Evolutionary conservation across 2,888 invertebrate genomes (phyloP).

Genomic region (Caenorhabditis parvicauda): DNA sequence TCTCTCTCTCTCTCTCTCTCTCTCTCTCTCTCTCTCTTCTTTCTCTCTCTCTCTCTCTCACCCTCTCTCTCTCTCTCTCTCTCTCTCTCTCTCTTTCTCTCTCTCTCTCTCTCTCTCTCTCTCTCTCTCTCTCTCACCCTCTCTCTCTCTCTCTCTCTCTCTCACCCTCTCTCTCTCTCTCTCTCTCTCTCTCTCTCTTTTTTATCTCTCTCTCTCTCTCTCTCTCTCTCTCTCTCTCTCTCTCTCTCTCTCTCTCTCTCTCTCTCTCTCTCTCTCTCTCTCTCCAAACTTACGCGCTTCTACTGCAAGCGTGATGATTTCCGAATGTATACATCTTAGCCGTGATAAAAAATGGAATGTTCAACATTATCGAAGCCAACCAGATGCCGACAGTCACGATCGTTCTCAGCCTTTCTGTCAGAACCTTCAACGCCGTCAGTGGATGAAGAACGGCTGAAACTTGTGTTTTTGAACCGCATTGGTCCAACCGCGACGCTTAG

Average conservation of each 20-base stretch:
- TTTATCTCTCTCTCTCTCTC: not conserved
- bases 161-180: not conserved
- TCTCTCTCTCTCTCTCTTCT: not conserved
- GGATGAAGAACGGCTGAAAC: conserved; percentile 39
- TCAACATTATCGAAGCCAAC: conserved; percentile 33
- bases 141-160: not conserved
- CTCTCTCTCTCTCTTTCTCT: not conserved
- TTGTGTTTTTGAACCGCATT: not conserved
- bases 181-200: not conserved
- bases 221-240: not conserved
- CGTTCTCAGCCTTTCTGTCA: conserved; percentile 47
- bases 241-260: not conserved
- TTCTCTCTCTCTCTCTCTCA: no score
- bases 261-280: not conserved
- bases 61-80: no score
- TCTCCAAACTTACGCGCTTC: conserved; percentile 13
- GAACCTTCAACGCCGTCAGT: conserved; percentile 38
- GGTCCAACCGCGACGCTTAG: no score
- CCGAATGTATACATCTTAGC: conserved; percentile 25
- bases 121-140: not conserved
- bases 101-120: not conserved
- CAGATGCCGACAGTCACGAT: conserved; percentile 43
- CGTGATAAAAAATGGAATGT: conserved; percentile 42
- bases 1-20: not conserved
- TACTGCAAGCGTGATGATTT: conserved; percentile 19